A percentile compares a stretch with the other conserved stretches of the same genome.
phyloP scores from a whole-genome alignment of 2,113 vertebrate genomes.

The Gavialis gangeticus region DNA sequence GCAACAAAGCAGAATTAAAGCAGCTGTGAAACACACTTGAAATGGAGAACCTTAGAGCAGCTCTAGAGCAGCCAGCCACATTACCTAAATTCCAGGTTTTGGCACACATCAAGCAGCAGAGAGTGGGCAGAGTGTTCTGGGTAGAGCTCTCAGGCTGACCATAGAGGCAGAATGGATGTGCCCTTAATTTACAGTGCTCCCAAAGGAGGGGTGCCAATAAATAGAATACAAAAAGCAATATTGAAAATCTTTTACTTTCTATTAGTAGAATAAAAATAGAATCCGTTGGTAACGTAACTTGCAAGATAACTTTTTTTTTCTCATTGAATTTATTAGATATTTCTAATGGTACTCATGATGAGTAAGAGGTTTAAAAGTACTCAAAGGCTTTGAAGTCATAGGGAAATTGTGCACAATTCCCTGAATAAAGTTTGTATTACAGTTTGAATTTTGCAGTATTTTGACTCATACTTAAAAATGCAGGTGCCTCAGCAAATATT shows the following conservation, averaged over 20 bases:
- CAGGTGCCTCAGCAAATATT: neutral
- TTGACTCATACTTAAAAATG: neutral
- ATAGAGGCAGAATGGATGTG: too few relatives aligned
- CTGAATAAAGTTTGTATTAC: neutral
- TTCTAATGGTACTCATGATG: neutral
- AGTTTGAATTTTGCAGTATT: neutral
- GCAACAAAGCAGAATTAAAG: too few relatives aligned
- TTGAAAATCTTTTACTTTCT: slow-evolving; percentile 24
- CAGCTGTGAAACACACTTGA: too few relatives aligned
- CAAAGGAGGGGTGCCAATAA: slow-evolving; percentile 9
- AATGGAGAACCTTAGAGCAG: too few relatives aligned
- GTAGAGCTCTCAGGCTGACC: too few relatives aligned
- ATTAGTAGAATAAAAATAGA: neutral
- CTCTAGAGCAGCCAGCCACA: too few relatives aligned
- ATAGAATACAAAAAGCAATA: neutral
- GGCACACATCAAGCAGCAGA: too few relatives aligned
- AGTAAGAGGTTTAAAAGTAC: neutral
- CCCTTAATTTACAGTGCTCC: neutral
- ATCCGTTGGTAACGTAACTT: neutral
- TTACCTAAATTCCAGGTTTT: too few relatives aligned
- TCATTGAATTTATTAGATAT: neutral
- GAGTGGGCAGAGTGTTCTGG: too few relatives aligned
- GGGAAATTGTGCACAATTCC: neutral
- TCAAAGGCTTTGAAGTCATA: neutral
- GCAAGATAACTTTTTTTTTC: neutral